Conservation (phyloP, 2,888 invertebrate species). For the Yponomeuta cagnagella region DNA sequence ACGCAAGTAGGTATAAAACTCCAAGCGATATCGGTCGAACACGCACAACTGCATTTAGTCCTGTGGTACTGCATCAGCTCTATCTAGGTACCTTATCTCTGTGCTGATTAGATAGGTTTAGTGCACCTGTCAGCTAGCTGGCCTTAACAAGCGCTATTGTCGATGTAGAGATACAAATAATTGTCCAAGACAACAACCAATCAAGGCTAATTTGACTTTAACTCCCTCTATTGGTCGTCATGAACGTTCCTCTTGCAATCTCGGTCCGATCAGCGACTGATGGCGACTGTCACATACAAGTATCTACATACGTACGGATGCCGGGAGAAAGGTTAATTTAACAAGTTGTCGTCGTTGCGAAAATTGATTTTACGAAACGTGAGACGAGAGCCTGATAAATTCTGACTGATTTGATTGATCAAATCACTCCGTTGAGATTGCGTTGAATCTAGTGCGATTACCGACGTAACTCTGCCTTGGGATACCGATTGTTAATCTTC, state of each 20-base stretch:
- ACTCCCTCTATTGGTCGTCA: slow-evolving; percentile 10
- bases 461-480: neutral
- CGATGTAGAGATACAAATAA: slow-evolving; percentile 22
- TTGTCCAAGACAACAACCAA: slow-evolving; percentile 4
- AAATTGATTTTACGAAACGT: neutral
- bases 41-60: neutral
- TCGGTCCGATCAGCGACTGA: neutral
- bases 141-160: slow-evolving; percentile 50
- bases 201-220: slow-evolving; percentile 9
- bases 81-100: slow-evolving; percentile 27
- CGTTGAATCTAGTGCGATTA: neutral
- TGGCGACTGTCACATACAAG: neutral
- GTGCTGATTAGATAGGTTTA: slow-evolving; percentile 50
- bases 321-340: neutral
- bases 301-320: neutral
- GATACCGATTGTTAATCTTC: no score
- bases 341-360: neutral
- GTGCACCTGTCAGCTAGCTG: slow-evolving; percentile 38
- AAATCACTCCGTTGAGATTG: slow-evolving; percentile 6
- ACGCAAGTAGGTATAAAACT: slow-evolving; percentile 39
- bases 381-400: neutral
- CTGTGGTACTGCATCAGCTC: slow-evolving; percentile 28
- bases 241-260: slow-evolving; percentile 9
- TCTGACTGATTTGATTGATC: neutral
- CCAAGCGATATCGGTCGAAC: slow-evolving; percentile 40